Conservation (phyloP, 2,113 vertebrate species). For the Terrapene triunguis region DNA sequence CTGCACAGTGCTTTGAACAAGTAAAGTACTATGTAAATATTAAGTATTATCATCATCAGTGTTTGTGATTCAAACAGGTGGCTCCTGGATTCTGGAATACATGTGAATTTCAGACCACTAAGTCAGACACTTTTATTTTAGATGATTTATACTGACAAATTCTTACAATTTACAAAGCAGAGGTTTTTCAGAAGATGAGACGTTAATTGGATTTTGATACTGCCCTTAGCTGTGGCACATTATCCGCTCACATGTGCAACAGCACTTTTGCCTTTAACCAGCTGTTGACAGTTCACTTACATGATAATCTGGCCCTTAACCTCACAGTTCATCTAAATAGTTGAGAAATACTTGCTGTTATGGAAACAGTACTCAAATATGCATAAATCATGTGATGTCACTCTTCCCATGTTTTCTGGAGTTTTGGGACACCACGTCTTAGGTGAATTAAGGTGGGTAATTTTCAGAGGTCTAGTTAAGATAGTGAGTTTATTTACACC, state of each 20-base stretch:
- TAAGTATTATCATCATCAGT: neutral
- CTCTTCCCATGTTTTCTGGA: too few relatives aligned
- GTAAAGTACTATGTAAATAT: neutral
- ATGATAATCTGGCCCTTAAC: neutral
- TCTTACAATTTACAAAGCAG: neutral
- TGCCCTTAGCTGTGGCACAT: neutral
- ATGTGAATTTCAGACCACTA: neutral
- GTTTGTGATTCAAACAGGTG: neutral
- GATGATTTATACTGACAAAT: neutral
- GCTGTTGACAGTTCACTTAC: neutral
- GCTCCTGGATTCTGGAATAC: neutral
- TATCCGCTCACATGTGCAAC: neutral
- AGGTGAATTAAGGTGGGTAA: too few relatives aligned
- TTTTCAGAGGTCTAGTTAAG: too few relatives aligned
- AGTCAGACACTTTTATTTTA: neutral
- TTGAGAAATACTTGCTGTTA: neutral
- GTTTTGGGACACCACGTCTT: too few relatives aligned
- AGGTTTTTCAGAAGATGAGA: too few relatives aligned
- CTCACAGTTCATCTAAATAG: neutral
- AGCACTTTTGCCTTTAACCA: neutral
- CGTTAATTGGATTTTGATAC: neutral
- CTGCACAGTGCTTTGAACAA: neutral
- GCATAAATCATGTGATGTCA: too few relatives aligned
- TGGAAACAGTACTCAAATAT: neutral
- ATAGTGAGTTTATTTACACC: too few relatives aligned